Evolutionary conservation across 2,888 invertebrate genomes (phyloP).

Genomic region (Esperia sulphurella): DNA sequence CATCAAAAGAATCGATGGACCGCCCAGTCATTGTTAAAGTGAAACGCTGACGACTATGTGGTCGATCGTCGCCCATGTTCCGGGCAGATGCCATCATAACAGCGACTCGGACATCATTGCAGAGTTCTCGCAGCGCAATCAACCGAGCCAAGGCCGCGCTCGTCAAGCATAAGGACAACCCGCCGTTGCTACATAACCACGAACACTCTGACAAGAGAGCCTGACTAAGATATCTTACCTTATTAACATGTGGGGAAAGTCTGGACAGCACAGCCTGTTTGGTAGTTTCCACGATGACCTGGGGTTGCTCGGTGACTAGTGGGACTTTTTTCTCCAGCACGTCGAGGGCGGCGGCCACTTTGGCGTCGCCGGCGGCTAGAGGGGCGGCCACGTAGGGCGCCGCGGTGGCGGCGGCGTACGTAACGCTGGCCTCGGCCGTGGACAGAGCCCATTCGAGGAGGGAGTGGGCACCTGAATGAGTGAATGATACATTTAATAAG

Average conservation of each 20-base stretch:
- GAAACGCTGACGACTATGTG: too few relatives aligned
- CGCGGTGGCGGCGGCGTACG: slow-evolving; percentile 81
- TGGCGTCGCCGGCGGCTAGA: slow-evolving; percentile 80
- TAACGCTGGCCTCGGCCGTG: slow-evolving; percentile 82
- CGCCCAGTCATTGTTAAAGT: too few relatives aligned
- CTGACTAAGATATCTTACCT: too few relatives aligned
- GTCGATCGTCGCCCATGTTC: too few relatives aligned
- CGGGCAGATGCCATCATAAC: too few relatives aligned
- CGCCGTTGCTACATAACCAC: too few relatives aligned
- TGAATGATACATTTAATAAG: neutral
- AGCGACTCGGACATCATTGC: too few relatives aligned
- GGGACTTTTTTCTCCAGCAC: slow-evolving; percentile 83
- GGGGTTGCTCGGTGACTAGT: slow-evolving; percentile 82
- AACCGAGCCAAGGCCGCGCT: too few relatives aligned
- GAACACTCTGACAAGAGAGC: too few relatives aligned
- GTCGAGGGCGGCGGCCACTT: slow-evolving; percentile 82
- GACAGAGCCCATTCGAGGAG: slow-evolving; percentile 84
- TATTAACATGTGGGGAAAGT: slow-evolving; percentile 75
- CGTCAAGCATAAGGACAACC: too few relatives aligned
- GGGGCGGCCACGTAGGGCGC: slow-evolving; percentile 78
- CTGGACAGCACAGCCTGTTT: slow-evolving; percentile 79
- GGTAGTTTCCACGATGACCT: slow-evolving; percentile 77
- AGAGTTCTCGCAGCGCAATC: too few relatives aligned
- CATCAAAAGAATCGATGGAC: too few relatives aligned
- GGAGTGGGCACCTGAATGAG: slow-evolving; percentile 76